Conservation (phyloP, 2,797 vertebrate species). For the Otolemur crassicaudatus region DNA sequence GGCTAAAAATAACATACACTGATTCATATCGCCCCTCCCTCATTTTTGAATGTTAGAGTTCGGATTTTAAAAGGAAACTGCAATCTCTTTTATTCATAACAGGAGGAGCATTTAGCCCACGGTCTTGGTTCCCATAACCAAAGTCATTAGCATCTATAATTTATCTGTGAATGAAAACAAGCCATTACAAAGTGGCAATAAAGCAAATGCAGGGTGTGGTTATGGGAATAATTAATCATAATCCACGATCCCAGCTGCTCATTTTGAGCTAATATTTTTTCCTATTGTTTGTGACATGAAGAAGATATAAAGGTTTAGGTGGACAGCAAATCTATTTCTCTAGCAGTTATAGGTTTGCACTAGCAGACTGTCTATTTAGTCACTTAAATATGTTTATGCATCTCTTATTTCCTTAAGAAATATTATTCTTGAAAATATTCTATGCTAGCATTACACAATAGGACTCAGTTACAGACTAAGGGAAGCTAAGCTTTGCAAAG, state of each 20-base stretch:
- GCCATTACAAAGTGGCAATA: constrained; percentile 67
- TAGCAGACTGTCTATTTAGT: background rate
- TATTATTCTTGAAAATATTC: background rate
- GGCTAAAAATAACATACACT: background rate
- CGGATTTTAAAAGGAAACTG: background rate
- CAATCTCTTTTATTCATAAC: background rate
- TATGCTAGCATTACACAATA: background rate
- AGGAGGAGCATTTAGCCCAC: background rate
- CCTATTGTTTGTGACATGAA: background rate
- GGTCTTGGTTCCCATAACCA: background rate
- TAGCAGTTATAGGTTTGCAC: background rate
- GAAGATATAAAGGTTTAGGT: background rate
- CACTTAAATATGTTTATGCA: background rate
- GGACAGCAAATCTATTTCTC: background rate
- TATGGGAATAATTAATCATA: constrained; percentile 68
- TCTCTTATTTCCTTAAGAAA: background rate
- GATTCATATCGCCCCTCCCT: background rate
- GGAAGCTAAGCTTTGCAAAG: background rate
- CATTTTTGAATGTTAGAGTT: background rate
- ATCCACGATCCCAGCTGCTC: constrained; percentile 51
- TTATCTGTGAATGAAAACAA: constrained; percentile 73
- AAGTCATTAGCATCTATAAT: constrained; percentile 69
- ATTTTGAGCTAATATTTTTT: background rate
- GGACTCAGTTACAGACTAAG: background rate
- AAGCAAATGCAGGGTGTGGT: constrained; percentile 56